phyloP scores from a whole-genome alignment of 2,113 vertebrate species.

The Suricata suricatta region DNA sequence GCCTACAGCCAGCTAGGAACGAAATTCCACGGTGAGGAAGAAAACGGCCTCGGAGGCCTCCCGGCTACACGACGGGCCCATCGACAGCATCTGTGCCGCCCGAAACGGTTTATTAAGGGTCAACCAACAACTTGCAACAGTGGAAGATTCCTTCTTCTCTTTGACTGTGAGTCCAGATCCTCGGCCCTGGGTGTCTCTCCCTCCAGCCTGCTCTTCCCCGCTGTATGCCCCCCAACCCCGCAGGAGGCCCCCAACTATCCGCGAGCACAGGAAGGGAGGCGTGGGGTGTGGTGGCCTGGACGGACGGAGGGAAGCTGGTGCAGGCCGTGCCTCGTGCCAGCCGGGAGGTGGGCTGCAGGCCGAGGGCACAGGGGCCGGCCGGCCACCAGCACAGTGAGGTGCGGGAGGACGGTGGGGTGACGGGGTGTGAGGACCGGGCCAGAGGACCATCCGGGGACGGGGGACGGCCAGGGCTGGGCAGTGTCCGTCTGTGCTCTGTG shows the following conservation, averaged over 20 bases:
- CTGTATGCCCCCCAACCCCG: neutral
- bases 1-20: neutral
- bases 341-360: too few species aligned
- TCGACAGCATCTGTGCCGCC: fast-evolving
- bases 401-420: fast-evolving
- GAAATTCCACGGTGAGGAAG: neutral
- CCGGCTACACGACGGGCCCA: too few species aligned
- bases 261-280: fast-evolving
- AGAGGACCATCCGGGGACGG: fast-evolving
- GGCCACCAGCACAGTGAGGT: fast-evolving
- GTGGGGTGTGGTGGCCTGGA: fast-evolving
- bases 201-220: neutral
- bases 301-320: neutral
- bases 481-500: fast-evolving
- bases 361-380: fast-evolving
- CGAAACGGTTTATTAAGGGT: fast-evolving
- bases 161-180: fast-evolving
- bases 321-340: neutral
- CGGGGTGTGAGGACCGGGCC: fast-evolving
- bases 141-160: neutral
- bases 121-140: neutral
- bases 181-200: neutral
- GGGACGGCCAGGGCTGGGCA: fast-evolving
- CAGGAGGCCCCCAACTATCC: neutral
- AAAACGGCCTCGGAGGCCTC: too few species aligned